Percentiles rank a stretch among this genome's conserved stretches.
Conservation (phyloP, 1,140 invertebrate species). For the Nephila pilipes region DNA sequence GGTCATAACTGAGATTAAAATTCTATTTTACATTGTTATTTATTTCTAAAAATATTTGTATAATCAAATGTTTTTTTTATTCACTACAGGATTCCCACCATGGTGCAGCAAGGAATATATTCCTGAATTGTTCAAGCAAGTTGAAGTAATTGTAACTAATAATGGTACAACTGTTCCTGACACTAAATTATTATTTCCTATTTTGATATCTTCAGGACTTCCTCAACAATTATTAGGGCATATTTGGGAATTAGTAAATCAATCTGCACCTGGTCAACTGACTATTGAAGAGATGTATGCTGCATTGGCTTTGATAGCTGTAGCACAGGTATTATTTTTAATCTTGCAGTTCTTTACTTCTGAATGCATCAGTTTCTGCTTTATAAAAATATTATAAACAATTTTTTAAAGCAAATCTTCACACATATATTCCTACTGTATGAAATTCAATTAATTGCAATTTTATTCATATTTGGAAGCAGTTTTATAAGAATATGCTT, state of each 20-base stretch:
- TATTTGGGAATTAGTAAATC: constrained; percentile 86
- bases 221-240: constrained; percentile 84
- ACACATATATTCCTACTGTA: too few relatives aligned
- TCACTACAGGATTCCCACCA: constrained; percentile 49
- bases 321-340: constrained; percentile 83
- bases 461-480: too few relatives aligned
- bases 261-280: constrained; percentile 84
- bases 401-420: too few relatives aligned
- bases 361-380: too few relatives aligned
- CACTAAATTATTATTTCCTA: constrained; percentile 84
- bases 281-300: constrained; percentile 85
- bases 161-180: constrained; percentile 82
- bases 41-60: too few relatives aligned
- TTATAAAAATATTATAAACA: too few relatives aligned
- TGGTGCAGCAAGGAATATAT: constrained; percentile 71
- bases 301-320: constrained; percentile 84
- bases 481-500: too few relatives aligned
- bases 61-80: too few relatives aligned
- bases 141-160: constrained; percentile 58
- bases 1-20: too few relatives aligned
- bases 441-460: too few relatives aligned
- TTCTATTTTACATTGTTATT: too few relatives aligned
- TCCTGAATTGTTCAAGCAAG: constrained; percentile 58
- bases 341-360: not conserved
- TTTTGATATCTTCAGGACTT: constrained; percentile 85